These are phyloP conservation scores for Callyntrura guangdongensis DNA, from an alignment of 2,888 invertebrate species.

Conservation along the genomic window DNA sequence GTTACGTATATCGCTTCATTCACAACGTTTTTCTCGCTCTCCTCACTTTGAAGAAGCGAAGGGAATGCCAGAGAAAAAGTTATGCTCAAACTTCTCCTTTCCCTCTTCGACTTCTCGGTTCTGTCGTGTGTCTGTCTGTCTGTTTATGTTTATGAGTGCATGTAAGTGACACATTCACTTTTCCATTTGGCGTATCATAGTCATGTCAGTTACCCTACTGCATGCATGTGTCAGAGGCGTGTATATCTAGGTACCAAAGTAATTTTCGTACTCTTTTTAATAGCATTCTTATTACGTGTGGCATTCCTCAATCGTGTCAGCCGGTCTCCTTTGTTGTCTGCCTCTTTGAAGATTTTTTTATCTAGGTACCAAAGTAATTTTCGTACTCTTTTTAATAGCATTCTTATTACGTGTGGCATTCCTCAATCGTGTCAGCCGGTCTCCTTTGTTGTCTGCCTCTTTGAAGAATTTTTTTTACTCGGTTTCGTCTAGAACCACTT, in stretches of 20 bases:
- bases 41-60: conserved; percentile 1
- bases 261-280: conserved; percentile 71
- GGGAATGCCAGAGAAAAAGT: not conserved
- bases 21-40: conserved; percentile 38
- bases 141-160: conserved; percentile 47
- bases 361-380: conserved; percentile 53
- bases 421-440: conserved; percentile 74
- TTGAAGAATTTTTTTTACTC: not conserved
- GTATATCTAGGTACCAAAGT: conserved; percentile 28
- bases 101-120: not conserved
- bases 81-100: not conserved
- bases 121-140: conserved; percentile 32
- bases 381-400: conserved; percentile 70
- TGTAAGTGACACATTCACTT: conserved; percentile 70
- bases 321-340: conserved; percentile 61
- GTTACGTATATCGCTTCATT: not conserved
- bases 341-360: not conserved
- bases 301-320: conserved; percentile 74
- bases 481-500: not conserved
- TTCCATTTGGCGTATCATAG: conserved; percentile 29
- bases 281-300: conserved; percentile 53
- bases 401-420: conserved; percentile 61
- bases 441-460: conserved; percentile 40
- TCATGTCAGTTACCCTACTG: not conserved
- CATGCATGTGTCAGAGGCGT: not conserved